These are phyloP conservation scores for Hypomesus transpacificus DNA, from an alignment of 2,113 vertebrate species.

Conservation along the genomic window DNA sequence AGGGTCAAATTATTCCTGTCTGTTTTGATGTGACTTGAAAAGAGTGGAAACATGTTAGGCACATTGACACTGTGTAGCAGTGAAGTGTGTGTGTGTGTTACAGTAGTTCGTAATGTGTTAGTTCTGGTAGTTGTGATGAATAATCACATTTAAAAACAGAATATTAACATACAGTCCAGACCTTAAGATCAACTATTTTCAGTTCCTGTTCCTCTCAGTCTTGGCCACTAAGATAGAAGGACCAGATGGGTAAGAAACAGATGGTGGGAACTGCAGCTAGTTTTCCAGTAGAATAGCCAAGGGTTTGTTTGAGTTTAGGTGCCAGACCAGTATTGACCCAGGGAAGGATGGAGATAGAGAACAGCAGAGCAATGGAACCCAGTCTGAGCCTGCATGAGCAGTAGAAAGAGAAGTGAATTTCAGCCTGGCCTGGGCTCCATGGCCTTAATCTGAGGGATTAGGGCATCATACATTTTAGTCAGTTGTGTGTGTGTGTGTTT, in stretches of 20 bases:
- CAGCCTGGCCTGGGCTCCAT: slow-evolving; percentile 42
- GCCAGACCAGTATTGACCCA: neutral
- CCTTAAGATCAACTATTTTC: no score
- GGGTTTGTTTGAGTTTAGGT: slow-evolving; percentile 9
- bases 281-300: neutral
- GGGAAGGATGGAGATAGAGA: slow-evolving; percentile 14
- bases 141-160: no score
- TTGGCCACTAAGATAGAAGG: no score
- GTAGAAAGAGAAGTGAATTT: slow-evolving; percentile 54
- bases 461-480: slow-evolving; percentile 31
- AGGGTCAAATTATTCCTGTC: no score
- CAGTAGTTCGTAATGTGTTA: no score
- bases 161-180: no score
- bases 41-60: no score
- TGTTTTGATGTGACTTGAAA: no score
- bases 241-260: neutral
- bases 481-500: slow-evolving; percentile 12
- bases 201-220: no score
- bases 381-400: slow-evolving; percentile 25
- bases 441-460: slow-evolving; percentile 74
- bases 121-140: no score
- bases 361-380: slow-evolving; percentile 10
- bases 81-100: no score
- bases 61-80: no score
- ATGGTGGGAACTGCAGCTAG: neutral